Conservation (phyloP, 53 echinoderm and acorn worm genomes). For the Zoroaster sp. region DNA sequence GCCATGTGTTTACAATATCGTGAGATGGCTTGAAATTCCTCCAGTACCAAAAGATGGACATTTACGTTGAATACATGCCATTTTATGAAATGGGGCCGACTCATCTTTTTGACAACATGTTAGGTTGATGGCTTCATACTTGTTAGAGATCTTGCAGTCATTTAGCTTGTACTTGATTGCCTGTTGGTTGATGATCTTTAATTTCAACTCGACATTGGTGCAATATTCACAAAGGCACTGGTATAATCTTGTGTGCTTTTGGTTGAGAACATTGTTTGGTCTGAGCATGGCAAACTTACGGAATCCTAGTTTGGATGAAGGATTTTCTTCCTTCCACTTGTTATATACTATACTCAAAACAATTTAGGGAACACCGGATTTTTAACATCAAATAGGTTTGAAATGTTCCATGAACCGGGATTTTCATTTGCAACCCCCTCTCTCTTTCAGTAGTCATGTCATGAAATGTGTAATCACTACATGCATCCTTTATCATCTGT, state of each 20-base stretch:
- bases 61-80: neutral
- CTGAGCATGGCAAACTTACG: neutral
- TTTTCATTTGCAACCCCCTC: too few relatives aligned
- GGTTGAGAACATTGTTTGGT: neutral
- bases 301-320: neutral
- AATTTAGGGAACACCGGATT: too few relatives aligned
- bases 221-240: constrained; percentile 28
- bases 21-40: too few relatives aligned
- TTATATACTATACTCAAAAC: neutral
- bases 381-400: too few relatives aligned
- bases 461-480: too few relatives aligned
- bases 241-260: neutral
- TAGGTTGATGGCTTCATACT: neutral
- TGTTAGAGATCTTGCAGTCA: neutral
- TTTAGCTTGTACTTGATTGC: neutral
- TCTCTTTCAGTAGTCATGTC: too few relatives aligned
- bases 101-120: constrained; percentile 18
- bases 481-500: too few relatives aligned
- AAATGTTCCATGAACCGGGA: too few relatives aligned
- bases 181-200: neutral
- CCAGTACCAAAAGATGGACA: neutral
- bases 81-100: neutral
- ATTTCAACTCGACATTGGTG: constrained; percentile 31
- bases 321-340: neutral
- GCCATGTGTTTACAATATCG: too few relatives aligned